phyloP scores from a whole-genome alignment of 2,888 invertebrate genomes.

The Sceliomorpha sp. region DNA sequence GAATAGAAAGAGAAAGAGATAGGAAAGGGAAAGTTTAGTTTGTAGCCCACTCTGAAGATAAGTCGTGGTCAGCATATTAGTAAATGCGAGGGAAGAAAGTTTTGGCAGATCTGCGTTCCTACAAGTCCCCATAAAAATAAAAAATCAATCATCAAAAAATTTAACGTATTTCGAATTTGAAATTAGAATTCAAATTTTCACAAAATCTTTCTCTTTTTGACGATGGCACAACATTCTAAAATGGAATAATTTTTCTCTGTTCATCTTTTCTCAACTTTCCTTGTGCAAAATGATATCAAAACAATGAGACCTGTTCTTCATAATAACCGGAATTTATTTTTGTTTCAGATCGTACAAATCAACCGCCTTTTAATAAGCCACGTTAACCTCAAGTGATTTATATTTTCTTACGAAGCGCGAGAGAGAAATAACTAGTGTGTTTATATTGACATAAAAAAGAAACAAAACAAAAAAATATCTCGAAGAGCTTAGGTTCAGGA shows the following conservation, averaged over 20 bases:
- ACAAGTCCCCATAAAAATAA: too few species aligned
- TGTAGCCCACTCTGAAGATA: constrained; percentile 39
- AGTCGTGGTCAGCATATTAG: constrained; percentile 49
- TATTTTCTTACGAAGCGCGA: constrained; percentile 79
- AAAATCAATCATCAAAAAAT: too few species aligned
- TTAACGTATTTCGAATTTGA: too few species aligned
- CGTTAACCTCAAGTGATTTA: constrained; percentile 81
- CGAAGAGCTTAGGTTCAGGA: constrained; percentile 70
- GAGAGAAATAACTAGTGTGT: constrained; percentile 76
- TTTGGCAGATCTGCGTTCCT: too few species aligned
- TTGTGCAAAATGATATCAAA: too few species aligned
- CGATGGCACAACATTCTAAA: too few species aligned
- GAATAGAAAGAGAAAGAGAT: constrained; percentile 24
- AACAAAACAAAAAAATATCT: constrained; percentile 63
- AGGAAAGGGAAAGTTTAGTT: constrained; percentile 33
- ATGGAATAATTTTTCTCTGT: too few species aligned
- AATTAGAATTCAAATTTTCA: too few species aligned
- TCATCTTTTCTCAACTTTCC: too few species aligned
- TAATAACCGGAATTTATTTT: constrained; percentile 43
- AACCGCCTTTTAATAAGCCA: constrained; percentile 80
- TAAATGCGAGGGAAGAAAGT: constrained; percentile 34
- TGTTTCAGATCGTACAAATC: constrained; percentile 81
- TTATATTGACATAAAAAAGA: constrained; percentile 74
- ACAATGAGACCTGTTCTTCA: constrained; percentile 24
- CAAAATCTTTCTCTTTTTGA: constrained; percentile 12